Evolutionary conservation across 92 coral and sea anemone species (phyloP), one percentile per base, ranked within the genome.

Genomic region (Chrysogorgia sp.): DNA sequence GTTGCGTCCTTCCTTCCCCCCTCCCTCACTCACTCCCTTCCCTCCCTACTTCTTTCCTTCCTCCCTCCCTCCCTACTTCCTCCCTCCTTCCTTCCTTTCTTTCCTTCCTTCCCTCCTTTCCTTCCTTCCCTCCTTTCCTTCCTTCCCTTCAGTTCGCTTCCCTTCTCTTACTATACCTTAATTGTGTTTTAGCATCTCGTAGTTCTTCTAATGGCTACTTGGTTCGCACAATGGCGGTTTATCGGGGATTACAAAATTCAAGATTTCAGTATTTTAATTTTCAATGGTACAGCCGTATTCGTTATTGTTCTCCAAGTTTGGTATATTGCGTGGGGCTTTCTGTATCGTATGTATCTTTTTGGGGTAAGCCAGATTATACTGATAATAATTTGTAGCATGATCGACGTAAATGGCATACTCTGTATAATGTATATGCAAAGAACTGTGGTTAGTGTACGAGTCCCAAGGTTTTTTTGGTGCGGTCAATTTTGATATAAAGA

Each of bases 211-310:
- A 92, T 90, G 96, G 63, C 91, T 79, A 67, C 88, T 13, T 90
- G 89, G 81, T 86, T 90, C 29, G 89, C 91, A 1, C 96, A 90
- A 58, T 92, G 85, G 84, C 84, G 96, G 59, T 85, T 90, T 62
- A 67, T 71, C 24, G 58, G 61, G 25, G 81, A 86, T 63, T 92
- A 92, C 55, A 81, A 63, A 23, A 64, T 74, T 14, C 82, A 37
- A 15, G 85, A 92, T 75, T 69, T 87, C n/a, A 86, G 88, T 52
- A 83, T 90, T 10, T 55, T 92, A 55, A 81, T 92, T 40, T 14
- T 55, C 13, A 92, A 92, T 62, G 97, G 96, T 0, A 72, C 96
- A 21, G 84, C 88, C 7, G 52, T 83, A 6, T 57, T 88, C 28
- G 89, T 88, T 24, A 22, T 22, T 13, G 29, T 63, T 0, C 80